Evolutionary conservation across 2,888 invertebrate genomes (phyloP).

Genomic region (Microdon myrmicae): DNA sequence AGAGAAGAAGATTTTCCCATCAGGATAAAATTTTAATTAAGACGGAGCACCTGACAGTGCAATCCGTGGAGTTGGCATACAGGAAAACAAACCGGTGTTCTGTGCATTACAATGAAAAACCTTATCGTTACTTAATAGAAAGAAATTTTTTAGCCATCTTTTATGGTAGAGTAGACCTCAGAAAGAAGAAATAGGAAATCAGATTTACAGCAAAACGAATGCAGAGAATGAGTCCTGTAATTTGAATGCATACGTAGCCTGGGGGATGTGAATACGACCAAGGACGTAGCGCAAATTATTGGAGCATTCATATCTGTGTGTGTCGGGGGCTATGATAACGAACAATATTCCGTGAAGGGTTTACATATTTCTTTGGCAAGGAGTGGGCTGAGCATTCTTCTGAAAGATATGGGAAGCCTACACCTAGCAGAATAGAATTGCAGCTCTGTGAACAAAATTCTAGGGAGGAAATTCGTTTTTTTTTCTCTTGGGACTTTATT

Average conservation of each 20-base stretch:
- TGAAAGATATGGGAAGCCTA: not conserved
- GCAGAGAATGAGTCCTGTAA: not conserved
- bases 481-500: not conserved
- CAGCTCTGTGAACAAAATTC: not conserved
- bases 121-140: slow-evolving; percentile 18
- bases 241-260: slow-evolving; percentile 7
- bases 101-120: slow-evolving; percentile 7
- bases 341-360: no score
- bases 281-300: no score
- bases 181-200: slow-evolving; percentile 2
- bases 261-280: no score
- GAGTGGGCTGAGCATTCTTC: no score
- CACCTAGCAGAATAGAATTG: not conserved
- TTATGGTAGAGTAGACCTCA: not conserved
- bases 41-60: slow-evolving; percentile 47
- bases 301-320: no score
- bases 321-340: no score
- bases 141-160: not conserved
- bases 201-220: slow-evolving; percentile 2
- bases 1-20: slow-evolving; percentile 37
- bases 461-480: slow-evolving; percentile 3
- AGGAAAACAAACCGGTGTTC: not conserved
- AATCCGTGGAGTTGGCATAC: no score
- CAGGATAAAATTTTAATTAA: slow-evolving; percentile 54
- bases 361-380: no score